Conservation (phyloP, 2,113 vertebrate genomes). For the Tupaia tana region DNA sequence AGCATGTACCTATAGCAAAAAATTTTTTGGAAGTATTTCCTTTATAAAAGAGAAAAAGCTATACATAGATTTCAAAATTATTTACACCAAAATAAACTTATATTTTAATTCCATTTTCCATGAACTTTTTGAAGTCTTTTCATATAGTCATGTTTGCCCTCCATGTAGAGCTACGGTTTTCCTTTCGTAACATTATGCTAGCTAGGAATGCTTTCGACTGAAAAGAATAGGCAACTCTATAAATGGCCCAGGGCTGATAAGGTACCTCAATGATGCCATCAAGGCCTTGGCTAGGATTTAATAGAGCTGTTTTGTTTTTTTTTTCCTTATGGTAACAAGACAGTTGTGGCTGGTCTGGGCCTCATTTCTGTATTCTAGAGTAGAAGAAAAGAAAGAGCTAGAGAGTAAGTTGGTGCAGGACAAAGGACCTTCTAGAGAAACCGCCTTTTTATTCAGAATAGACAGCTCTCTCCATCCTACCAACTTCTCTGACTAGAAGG, state of each 20-base stretch:
- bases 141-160: slow-evolving; percentile 18
- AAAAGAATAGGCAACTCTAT: slow-evolving; percentile 33
- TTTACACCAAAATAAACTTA: no score
- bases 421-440: slow-evolving; percentile 37
- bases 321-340: neutral
- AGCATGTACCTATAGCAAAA: no score
- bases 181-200: slow-evolving; percentile 17
- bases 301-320: no score
- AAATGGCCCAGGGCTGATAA: neutral
- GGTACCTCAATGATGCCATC: neutral
- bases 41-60: no score
- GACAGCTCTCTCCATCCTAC: neutral
- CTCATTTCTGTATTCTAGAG: slow-evolving; percentile 14
- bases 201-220: neutral
- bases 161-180: neutral
- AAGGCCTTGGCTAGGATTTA: neutral
- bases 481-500: slow-evolving; percentile 13
- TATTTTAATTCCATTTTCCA: no score
- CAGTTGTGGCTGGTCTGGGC: neutral
- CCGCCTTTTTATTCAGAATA: slow-evolving; percentile 20
- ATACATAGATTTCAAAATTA: no score
- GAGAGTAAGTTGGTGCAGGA: neutral
- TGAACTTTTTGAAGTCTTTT: neutral
- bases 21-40: no score
- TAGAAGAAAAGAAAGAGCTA: slow-evolving; percentile 8